These are phyloP conservation scores for Baryphthengus martii DNA, from an alignment of 2,113 vertebrate species.

Conservation along the genomic window DNA sequence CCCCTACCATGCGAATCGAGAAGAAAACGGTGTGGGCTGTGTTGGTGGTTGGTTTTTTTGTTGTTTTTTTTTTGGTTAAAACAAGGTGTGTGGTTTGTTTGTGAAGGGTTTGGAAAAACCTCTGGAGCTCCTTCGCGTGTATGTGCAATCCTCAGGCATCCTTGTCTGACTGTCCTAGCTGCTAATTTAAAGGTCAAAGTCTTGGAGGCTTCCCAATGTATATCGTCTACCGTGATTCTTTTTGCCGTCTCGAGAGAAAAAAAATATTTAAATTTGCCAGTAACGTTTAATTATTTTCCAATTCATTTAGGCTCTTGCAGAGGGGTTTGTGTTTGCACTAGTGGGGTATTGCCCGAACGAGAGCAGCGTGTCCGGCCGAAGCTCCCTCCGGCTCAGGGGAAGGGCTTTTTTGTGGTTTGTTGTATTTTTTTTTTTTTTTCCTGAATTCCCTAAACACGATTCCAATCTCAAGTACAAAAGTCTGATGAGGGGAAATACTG, in stretches of 20 bases:
- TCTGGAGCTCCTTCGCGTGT: neutral
- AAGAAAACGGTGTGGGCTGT: neutral
- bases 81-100: neutral
- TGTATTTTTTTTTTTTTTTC: too few relatives aligned
- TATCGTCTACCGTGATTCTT: neutral
- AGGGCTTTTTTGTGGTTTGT: neutral
- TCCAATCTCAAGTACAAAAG: neutral
- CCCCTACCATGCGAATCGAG: neutral
- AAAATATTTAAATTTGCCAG: neutral
- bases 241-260: neutral
- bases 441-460: neutral
- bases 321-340: neutral
- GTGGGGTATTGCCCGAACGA: neutral
- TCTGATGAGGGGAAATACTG: slow-evolving; percentile 22
- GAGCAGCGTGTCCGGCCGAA: neutral
- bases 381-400: neutral
- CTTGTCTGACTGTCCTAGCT: slow-evolving; percentile 19
- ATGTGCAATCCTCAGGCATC: neutral
- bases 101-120: slow-evolving; percentile 1
- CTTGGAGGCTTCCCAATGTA: slow-evolving; percentile 38
- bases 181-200: slow-evolving; percentile 44
- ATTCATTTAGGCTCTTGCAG: neutral
- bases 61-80: neutral
- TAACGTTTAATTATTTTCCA: neutral
- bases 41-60: neutral